phyloP scores from a whole-genome alignment of 2,113 vertebrate species.

The Engraulis encrasicolus region DNA sequence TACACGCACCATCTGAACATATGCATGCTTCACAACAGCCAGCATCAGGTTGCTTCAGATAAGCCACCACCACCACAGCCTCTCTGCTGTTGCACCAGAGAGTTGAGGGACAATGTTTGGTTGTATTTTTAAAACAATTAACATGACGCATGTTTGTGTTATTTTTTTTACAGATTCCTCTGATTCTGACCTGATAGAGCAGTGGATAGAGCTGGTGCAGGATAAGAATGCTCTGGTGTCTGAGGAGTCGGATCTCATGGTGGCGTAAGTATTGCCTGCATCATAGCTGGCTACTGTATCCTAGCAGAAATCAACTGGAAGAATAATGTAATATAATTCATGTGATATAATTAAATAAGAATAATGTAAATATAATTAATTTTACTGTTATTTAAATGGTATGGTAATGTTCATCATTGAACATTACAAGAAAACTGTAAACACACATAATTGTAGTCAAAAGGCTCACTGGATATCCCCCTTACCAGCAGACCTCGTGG shows the following conservation, averaged over 20 bases:
- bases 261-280: slow-evolving; percentile 77
- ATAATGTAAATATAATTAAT: no score
- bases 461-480: no score
- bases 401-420: no score
- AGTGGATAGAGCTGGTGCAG: slow-evolving; percentile 87
- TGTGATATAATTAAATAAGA: no score
- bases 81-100: slow-evolving; percentile 51
- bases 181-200: slow-evolving; percentile 77
- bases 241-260: slow-evolving; percentile 95
- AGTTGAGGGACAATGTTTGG: not conserved
- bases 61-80: not conserved
- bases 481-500: no score
- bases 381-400: no score
- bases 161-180: slow-evolving; percentile 52
- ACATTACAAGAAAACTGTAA: no score
- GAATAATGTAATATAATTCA: no score
- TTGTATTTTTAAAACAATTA: not conserved
- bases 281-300: not conserved
- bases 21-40: not conserved
- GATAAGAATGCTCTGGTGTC: slow-evolving; percentile 86
- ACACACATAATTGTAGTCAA: no score
- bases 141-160: not conserved
- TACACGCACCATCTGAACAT: not conserved
- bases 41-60: not conserved
- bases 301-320: no score